phyloP scores from a whole-genome alignment of 1,140 invertebrate species.

The Drosophila ohnishii region DNA sequence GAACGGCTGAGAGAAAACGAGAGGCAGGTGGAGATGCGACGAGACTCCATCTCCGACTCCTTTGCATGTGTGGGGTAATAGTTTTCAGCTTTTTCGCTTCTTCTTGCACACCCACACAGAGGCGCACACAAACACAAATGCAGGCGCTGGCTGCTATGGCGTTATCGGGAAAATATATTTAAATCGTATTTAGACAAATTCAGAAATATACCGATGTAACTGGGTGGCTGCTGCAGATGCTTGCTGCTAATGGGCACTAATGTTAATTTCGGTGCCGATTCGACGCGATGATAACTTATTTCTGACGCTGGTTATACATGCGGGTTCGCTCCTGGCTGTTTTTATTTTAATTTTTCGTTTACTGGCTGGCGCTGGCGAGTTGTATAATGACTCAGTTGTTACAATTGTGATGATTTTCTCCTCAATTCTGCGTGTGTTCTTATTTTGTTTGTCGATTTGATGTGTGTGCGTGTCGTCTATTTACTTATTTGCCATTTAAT shows the following conservation, averaged over 20 bases:
- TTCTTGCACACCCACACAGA: conserved; percentile 5
- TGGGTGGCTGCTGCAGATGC: conserved; percentile 1
- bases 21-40: conserved; percentile 19
- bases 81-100: too few species aligned
- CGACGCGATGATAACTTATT: conserved; percentile 12
- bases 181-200: conserved; percentile 10
- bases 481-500: conserved; percentile 24
- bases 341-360: conserved; percentile 6
- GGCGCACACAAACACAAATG: conserved; percentile 1
- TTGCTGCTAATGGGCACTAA: conserved; percentile 1
- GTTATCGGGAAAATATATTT: conserved; percentile 18
- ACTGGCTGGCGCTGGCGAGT: conserved; percentile 21
- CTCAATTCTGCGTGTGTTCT: conserved; percentile 17
- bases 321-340: conserved; percentile 11
- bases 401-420: conserved; percentile 18
- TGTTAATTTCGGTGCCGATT: conserved; percentile 11
- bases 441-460: not conserved
- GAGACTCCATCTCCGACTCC: conserved; percentile 7
- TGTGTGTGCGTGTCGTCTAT: conserved; percentile 22
- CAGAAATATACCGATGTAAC: conserved; percentile 20
- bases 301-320: conserved; percentile 1
- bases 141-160: conserved; percentile 6
- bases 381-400: conserved; percentile 31
- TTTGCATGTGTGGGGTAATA: too few species aligned
- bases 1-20: conserved; percentile 20